Evolutionary conservation across 1,140 invertebrate genomes (phyloP), one percentile per base, ranked within the genome.

Genomic region (Galleria mellonella): DNA sequence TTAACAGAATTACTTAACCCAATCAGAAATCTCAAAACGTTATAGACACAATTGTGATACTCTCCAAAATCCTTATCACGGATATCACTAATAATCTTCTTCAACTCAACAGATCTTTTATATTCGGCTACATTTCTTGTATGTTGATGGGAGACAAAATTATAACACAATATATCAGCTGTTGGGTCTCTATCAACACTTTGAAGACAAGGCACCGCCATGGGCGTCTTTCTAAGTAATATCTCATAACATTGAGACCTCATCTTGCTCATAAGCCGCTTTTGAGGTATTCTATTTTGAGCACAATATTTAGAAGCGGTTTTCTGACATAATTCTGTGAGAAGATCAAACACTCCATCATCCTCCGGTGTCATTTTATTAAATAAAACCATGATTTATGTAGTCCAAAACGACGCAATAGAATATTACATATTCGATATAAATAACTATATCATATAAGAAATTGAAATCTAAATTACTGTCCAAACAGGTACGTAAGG

Each of bases 161-260:
- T 69, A 51, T 74, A 66, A n/a, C 74, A 79, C 10, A 83, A 46
- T 29, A 85, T 60, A 35, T 75, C 68, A 32, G 55, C 51, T 9
- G 74, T 47, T 0, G 81, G 76, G 47, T 76, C 72, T 9, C 51
- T 47, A 8, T 51, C 42, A n/a, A 31, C 15, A 17, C 30, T 35
- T 1, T 60, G 51, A n/a, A 31, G 15, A 17, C 30, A 32, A 1
- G 61, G 51, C 9, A 66, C 40, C 12, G 61, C 62, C 43, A 51
- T 55, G 4, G 46, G 31, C 9, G 70, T 60, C 42, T 71, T 79
- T 32, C 72, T 75, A 17, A 85, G 47, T 43, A 85, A 79, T 15
- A 85, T 74, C 39, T 83, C 78, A 40, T 82, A 85, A 1, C 71
- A 61, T 31, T 62, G 59, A 10, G 81, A 73, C 47, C 78, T 64